A percentile compares a stretch with the other conserved stretches of the same genome.
Evolutionary conservation across 2,113 vertebrate species (phyloP).

Genomic region (Xenopus laevis): DNA sequence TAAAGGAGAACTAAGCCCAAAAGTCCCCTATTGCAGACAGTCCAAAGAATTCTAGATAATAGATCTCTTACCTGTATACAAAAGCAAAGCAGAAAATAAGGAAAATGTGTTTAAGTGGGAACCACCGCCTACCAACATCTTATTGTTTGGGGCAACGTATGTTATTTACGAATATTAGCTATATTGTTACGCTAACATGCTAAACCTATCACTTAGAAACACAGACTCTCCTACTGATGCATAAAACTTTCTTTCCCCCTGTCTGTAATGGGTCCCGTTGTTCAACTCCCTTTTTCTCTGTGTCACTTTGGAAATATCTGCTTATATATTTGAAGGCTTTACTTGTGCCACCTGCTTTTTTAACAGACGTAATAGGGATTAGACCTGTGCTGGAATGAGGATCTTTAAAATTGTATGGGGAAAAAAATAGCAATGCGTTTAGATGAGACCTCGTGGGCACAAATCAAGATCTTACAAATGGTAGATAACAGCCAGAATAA

Average conservation of each 20-base stretch:
- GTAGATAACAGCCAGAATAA: constrained; percentile 35
- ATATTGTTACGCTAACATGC: background rate
- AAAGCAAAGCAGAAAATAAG: too few species aligned
- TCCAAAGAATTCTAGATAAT: too few species aligned
- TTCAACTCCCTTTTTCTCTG: constrained; percentile 12
- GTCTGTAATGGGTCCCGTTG: background rate
- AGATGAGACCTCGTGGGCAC: constrained; percentile 37
- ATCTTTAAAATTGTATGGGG: constrained; percentile 21
- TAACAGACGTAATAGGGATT: constrained; percentile 35
- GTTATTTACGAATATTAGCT: background rate
- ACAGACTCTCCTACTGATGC: background rate
- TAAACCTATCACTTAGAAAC: background rate
- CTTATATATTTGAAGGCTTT: constrained; percentile 26
- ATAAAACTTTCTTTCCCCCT: too few species aligned
- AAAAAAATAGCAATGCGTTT: constrained; percentile 20
- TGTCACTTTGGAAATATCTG: constrained; percentile 12
- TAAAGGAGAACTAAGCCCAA: too few species aligned
- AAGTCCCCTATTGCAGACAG: too few species aligned
- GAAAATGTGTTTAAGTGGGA: too few species aligned
- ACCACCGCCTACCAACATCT: too few species aligned
- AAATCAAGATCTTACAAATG: constrained; percentile 37
- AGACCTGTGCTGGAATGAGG: constrained; percentile 35
- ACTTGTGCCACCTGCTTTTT: constrained; percentile 20
- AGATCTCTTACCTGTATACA: too few species aligned
- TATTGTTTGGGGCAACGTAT: background rate